Percentiles rank a stretch among this genome's conserved stretches.
These are phyloP conservation scores for Muscicapa adusta DNA, from an alignment of 2,113 vertebrate genomes.

Conservation along the genomic window DNA sequence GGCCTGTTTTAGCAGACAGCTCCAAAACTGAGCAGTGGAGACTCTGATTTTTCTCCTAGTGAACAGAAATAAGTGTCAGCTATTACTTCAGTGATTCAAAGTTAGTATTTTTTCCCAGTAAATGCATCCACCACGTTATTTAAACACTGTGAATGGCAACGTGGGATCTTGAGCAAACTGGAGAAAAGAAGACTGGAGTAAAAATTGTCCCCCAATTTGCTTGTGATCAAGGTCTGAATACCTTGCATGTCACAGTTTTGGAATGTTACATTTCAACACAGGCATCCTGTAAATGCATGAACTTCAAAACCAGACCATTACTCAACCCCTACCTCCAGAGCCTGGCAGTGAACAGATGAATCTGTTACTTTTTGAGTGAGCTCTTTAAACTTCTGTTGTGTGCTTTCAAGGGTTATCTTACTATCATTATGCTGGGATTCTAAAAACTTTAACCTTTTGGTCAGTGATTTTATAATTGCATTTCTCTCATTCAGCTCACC, in stretches of 20 bases:
- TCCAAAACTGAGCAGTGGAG: constrained; percentile 78
- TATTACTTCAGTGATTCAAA: background rate
- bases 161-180: background rate
- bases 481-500: constrained; percentile 74
- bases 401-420: constrained; percentile 50
- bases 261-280: background rate
- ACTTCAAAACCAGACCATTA: background rate
- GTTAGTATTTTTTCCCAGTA: background rate
- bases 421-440: constrained; percentile 64
- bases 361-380: constrained; percentile 63
- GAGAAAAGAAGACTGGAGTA: background rate
- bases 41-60: constrained; percentile 81
- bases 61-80: background rate
- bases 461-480: constrained; percentile 69
- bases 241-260: background rate
- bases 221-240: background rate
- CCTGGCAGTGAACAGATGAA: constrained; percentile 55
- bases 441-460: constrained; percentile 60
- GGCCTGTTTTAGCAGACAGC: constrained; percentile 81
- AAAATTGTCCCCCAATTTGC: background rate
- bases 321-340: constrained; percentile 69
- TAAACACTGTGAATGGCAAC: background rate
- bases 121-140: accelerated
- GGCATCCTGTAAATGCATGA: background rate
- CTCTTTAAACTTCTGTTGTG: constrained; percentile 68